Percentiles rank a stretch among this genome's conserved stretches.
phyloP scores from a whole-genome alignment of 2,888 invertebrate species.

The Acheta domesticus region DNA sequence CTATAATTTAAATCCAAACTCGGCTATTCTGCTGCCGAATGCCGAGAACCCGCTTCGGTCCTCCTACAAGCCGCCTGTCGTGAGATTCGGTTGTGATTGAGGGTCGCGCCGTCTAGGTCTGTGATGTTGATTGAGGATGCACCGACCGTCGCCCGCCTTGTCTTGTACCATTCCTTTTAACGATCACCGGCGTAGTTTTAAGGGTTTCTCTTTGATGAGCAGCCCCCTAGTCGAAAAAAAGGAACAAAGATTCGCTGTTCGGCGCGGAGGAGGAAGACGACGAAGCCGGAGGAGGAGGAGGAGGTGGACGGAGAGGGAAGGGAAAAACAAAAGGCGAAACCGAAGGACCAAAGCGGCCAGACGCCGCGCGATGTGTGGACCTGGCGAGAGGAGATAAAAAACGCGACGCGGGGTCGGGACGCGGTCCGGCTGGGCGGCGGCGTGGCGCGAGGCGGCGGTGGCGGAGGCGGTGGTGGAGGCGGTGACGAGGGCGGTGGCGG shows the following conservation, averaged over 20 bases:
- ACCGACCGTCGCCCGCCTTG: conserved; percentile 24
- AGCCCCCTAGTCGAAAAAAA: conserved; percentile 4
- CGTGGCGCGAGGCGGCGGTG: too few relatives aligned
- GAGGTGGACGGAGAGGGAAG: background rate
- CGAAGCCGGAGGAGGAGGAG: background rate
- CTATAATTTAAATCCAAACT: too few relatives aligned
- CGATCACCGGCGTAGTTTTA: conserved; percentile 26
- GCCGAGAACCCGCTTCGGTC: too few relatives aligned
- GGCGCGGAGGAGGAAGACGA: background rate
- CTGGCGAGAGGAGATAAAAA: conserved; percentile 21
- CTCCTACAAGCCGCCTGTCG: background rate
- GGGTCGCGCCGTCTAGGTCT: background rate
- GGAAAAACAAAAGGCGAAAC: background rate
- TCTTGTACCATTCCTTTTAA: conserved; percentile 29
- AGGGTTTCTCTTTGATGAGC: conserved; percentile 27
- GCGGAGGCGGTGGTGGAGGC: too few relatives aligned
- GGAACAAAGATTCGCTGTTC: background rate
- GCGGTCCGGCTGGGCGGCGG: too few relatives aligned
- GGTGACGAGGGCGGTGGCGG: too few relatives aligned
- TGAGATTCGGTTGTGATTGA: background rate
- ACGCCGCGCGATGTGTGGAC: background rate
- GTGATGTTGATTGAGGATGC: conserved; percentile 29
- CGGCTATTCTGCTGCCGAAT: too few relatives aligned
- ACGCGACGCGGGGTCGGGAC: background rate
- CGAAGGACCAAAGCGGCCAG: background rate